Conservation (phyloP, 2,888 invertebrate genomes). For the Amiota minor region DNA sequence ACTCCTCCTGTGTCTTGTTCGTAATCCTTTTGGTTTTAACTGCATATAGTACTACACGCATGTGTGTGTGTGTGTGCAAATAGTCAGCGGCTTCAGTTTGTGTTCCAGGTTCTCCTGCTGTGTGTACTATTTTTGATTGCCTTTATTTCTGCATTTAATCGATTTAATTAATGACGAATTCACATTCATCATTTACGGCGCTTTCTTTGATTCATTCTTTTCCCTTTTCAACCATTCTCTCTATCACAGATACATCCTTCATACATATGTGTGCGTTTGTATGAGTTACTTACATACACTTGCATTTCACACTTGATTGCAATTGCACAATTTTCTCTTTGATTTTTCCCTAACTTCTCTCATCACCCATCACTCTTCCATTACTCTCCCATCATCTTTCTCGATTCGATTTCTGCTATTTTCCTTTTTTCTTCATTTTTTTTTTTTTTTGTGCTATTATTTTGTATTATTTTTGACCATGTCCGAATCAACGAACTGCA, state of each 20-base stretch:
- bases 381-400: not conserved
- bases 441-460: conserved; percentile 26
- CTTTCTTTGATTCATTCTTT: conserved; percentile 52
- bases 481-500: conserved; percentile 60
- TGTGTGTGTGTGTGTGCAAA: not conserved
- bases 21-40: not conserved
- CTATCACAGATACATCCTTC: conserved; percentile 32
- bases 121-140: conserved; percentile 48
- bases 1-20: too few relatives aligned
- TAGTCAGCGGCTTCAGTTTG: not conserved
- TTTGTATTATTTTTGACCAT: conserved; percentile 44
- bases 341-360: conserved; percentile 17
- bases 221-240: conserved; percentile 42
- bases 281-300: conserved; percentile 41
- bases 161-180: conserved; percentile 67
- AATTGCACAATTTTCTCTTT: conserved; percentile 40
- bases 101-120: too few relatives aligned
- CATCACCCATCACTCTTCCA: conserved; percentile 32
- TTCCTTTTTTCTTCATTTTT: conserved; percentile 1
- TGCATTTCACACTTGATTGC: conserved; percentile 43
- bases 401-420: not conserved
- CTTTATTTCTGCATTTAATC: conserved; percentile 60
- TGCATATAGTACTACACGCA: too few relatives aligned
- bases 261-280: conserved; percentile 45
- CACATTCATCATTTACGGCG: conserved; percentile 62